Evolutionary conservation across 2,113 vertebrate species (phyloP), one percentile per base, ranked within the genome.

Genomic region (Puntigrus tetrazona): DNA sequence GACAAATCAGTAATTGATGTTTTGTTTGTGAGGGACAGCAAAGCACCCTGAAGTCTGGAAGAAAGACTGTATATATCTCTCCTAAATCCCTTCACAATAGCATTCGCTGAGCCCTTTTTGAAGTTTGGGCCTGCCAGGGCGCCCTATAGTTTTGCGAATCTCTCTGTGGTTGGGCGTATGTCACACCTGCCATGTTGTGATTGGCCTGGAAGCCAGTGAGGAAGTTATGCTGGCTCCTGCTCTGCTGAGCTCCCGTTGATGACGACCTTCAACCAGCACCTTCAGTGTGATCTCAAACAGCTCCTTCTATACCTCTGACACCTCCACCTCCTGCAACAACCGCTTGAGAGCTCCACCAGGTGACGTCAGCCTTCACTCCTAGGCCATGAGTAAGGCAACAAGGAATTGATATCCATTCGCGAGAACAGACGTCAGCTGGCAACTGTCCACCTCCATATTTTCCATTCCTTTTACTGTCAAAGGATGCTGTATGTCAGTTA

Each of bases 1-100:
- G 84, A 89, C 86, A 83, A 89, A 85, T 83, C 82, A 86, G 82
- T 88, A 89, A 89, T 89, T 82, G 87, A 87, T 87, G 86, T 81
- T 89, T 88, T 83, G 84, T 85, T 85, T 83, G 78, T 69, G 78
- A 80, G 57, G 43, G 86, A 81, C 82, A 86, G 84, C 75, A 86
- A 81, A 61, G 45, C 65, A 22, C 63, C 69, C 50, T 63, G 20
- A 73, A 65, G 52, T 74, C 70, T 74, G 31, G 22, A 38, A 80
- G 20, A 69, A 85, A 63, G 81, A 73, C n/a, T 78, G 52, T 67
- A 78, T 78, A 70, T 52, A 25, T 41, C 57, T 38, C 67, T 82
- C 59, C 13, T 38, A 78, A n/a, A 45, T 80, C 73, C 63, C 61
- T 74, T 72, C 45, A 61, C 6, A 82, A 81, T 75, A 67, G 45